Base-by-base conservation (phyloP, 2,888 invertebrate genomes). In the Lasioglossum zephyrum region DNA sequence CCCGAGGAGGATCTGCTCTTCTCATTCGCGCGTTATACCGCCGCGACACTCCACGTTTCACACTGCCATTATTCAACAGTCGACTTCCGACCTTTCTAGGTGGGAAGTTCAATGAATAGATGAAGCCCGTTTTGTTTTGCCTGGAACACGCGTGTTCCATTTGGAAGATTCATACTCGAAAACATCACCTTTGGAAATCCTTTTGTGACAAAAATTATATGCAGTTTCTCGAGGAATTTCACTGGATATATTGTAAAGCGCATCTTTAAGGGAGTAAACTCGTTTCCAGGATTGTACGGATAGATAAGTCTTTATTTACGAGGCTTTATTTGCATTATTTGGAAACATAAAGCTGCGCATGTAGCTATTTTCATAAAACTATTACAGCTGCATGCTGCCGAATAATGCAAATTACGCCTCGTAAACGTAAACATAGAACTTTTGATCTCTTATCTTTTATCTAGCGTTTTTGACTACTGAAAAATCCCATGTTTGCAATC, bases 1-100 rank as follows among this genome's bases (percentile, higher is more conserved):
- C 92, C 91, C 60, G 60, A 63, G 60, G 60, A 63, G 60, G 26
- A 63, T 63, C 91, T 82, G 73, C 85, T 87, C 86, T 85, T 89
- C 85, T 85, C 85, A 84, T 86, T 86, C 86, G 85, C 88, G 81
- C 86, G 81, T 81, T 79, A 73, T 79, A 80, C 81, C 41, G 13
- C n/a, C 53, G 41, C 70, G 70, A 78, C 53, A 57, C 47, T 47
- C 70, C 53, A 49, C 69, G 73, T 69, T 82, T 72, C 73, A 41
- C 83, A 47, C 82, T 76, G 16, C 26, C 49, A 63, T 36, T 66
- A 76, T 39, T 63, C 18, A 44, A 18, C 39, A 16, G n/a, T 9
- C 77, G 53, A 74, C 66, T 44, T 82, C 63, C 82, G 41, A 31
- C n/a, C 60, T 60, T 49, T 26, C 26, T 2, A 5, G n/a, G 36